These are phyloP conservation scores for Nomada ferruginata DNA, from an alignment of 2,888 invertebrate genomes.

Conservation along the genomic window DNA sequence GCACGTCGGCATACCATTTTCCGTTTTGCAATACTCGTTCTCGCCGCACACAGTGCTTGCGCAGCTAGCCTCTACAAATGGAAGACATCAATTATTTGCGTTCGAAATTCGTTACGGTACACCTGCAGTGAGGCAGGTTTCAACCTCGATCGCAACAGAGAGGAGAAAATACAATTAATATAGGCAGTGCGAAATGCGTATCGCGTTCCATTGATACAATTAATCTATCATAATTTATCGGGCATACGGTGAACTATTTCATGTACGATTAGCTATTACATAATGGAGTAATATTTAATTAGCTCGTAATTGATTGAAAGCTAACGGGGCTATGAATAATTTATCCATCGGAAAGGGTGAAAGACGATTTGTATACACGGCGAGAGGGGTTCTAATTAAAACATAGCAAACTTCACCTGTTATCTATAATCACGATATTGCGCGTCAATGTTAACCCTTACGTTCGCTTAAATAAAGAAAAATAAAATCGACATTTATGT, in stretches of 20 bases:
- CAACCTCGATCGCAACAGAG: too few relatives aligned
- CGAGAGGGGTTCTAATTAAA: not conserved
- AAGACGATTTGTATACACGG: not conserved
- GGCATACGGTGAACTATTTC: constrained; percentile 9
- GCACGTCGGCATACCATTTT: constrained; percentile 77
- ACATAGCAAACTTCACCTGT: not conserved
- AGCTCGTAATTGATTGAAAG: constrained; percentile 29
- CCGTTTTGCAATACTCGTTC: constrained; percentile 79
- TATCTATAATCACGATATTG: too few relatives aligned
- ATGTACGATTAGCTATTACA: constrained; percentile 21
- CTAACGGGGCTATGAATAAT: constrained; percentile 36
- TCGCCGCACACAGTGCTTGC: constrained; percentile 74
- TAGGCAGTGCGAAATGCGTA: too few relatives aligned
- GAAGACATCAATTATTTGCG: not conserved
- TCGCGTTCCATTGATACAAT: not conserved
- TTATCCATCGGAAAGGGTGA: not conserved
- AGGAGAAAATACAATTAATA: too few relatives aligned
- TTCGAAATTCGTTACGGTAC: too few relatives aligned
- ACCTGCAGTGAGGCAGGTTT: too few relatives aligned
- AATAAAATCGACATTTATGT: not conserved
- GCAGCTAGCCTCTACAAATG: constrained; percentile 73
- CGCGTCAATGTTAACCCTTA: too few relatives aligned
- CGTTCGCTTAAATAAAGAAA: too few relatives aligned
- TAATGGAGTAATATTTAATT: constrained; percentile 29
- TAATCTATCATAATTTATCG: constrained; percentile 5